phyloP scores from a whole-genome alignment of 2,113 vertebrate genomes.

The Loxodonta africana region DNA sequence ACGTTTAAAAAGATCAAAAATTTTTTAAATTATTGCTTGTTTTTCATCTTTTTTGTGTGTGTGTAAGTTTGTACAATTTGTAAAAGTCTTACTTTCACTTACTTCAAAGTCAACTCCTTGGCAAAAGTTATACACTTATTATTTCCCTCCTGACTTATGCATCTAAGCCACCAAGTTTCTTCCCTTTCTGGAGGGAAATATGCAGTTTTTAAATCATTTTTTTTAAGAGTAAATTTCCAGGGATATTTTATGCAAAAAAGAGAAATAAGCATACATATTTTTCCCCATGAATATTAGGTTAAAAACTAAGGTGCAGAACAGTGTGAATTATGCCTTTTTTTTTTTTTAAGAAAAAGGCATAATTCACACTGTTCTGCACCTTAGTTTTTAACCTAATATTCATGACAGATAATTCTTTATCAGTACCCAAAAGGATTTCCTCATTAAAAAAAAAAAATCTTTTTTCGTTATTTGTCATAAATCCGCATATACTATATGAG shows the following conservation, averaged over 20 bases:
- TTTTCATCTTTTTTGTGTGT: background rate
- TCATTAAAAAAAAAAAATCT: no score
- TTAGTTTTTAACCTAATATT: background rate
- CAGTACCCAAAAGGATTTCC: background rate
- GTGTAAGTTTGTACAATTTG: background rate
- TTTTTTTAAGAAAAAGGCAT: background rate
- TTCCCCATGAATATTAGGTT: background rate
- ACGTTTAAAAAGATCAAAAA: background rate
- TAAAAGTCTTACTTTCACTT: background rate
- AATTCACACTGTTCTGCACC: background rate
- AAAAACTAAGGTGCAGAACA: background rate
- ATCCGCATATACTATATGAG: background rate
- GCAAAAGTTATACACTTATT: background rate
- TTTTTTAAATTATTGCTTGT: background rate
- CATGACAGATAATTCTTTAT: background rate
- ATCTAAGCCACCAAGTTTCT: background rate
- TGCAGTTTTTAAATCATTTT: background rate
- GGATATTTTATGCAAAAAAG: background rate
- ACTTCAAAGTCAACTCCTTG: background rate
- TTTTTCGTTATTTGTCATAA: background rate
- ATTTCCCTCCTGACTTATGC: background rate
- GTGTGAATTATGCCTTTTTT: background rate
- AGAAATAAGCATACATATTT: background rate
- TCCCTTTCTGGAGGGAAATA: background rate
- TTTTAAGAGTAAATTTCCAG: background rate